These are phyloP conservation scores for Philonicus albiceps DNA, from an alignment of 2,888 invertebrate species.

Conservation along the genomic window DNA sequence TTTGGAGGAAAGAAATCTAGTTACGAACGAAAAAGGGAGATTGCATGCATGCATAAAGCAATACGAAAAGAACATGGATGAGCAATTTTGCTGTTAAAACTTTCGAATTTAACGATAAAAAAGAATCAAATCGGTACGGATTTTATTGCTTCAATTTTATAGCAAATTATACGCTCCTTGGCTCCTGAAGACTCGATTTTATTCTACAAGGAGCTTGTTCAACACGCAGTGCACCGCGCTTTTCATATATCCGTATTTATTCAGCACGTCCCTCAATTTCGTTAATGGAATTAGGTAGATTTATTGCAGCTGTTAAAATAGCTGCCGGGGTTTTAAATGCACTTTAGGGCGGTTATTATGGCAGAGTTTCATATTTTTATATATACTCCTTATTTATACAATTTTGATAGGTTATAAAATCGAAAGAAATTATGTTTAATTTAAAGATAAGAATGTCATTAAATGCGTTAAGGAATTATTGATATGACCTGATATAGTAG, in stretches of 20 bases:
- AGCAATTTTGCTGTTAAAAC: neutral
- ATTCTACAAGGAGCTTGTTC: neutral
- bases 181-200: slow-evolving; percentile 2
- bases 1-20: neutral
- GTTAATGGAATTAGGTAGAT: slow-evolving; percentile 7
- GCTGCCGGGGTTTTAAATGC: neutral
- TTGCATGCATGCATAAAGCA: neutral
- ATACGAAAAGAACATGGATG: neutral
- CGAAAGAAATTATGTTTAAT: neutral
- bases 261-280: neutral
- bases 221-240: neutral
- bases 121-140: neutral
- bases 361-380: neutral
- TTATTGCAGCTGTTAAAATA: neutral
- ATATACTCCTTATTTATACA: neutral
- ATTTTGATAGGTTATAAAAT: neutral
- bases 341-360: neutral
- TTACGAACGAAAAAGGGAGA: neutral
- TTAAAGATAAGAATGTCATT: neutral
- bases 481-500: neutral
- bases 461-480: neutral
- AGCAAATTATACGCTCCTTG: slow-evolving; percentile 8
- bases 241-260: neutral
- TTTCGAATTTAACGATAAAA: neutral
- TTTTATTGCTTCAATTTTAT: slow-evolving; percentile 8